A percentile compares a stretch with the other conserved stretches of the same genome.
Conservation (phyloP, 2,888 invertebrate genomes). For the Colostygia pectinataria region DNA sequence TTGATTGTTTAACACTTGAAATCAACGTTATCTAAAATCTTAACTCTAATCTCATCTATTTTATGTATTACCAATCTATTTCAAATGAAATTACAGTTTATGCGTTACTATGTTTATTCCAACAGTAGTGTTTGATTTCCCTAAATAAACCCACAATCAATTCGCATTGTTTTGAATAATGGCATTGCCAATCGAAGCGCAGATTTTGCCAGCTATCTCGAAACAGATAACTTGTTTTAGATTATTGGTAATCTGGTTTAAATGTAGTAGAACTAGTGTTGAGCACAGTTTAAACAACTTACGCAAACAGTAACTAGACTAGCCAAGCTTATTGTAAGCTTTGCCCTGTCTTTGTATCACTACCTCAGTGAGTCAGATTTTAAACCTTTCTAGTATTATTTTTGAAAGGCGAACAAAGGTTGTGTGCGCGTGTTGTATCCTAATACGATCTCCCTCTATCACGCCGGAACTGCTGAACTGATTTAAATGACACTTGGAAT, state of each 20-base stretch:
- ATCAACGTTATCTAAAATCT: background rate
- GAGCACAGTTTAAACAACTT: constrained; percentile 4
- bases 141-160: constrained; percentile 24
- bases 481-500: too few relatives aligned
- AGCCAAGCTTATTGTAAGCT: background rate
- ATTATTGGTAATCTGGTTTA: constrained; percentile 53
- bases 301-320: background rate
- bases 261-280: constrained; percentile 44
- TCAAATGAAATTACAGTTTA: background rate
- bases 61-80: background rate
- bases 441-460: too few relatives aligned
- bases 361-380: too few relatives aligned
- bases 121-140: constrained; percentile 20
- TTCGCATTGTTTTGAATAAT: constrained; percentile 25
- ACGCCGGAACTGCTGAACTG: too few relatives aligned
- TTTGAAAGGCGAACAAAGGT: too few relatives aligned
- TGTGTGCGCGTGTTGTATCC: too few relatives aligned
- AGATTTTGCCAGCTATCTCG: constrained; percentile 19
- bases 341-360: too few relatives aligned
- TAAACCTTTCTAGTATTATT: too few relatives aligned
- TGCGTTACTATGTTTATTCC: constrained; percentile 10
- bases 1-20: too few relatives aligned
- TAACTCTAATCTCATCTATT: background rate
- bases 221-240: constrained; percentile 50
- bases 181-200: constrained; percentile 23